These are phyloP conservation scores for Himalopsyche tibetana DNA, from an alignment of 2,888 invertebrate genomes.

Conservation along the genomic window DNA sequence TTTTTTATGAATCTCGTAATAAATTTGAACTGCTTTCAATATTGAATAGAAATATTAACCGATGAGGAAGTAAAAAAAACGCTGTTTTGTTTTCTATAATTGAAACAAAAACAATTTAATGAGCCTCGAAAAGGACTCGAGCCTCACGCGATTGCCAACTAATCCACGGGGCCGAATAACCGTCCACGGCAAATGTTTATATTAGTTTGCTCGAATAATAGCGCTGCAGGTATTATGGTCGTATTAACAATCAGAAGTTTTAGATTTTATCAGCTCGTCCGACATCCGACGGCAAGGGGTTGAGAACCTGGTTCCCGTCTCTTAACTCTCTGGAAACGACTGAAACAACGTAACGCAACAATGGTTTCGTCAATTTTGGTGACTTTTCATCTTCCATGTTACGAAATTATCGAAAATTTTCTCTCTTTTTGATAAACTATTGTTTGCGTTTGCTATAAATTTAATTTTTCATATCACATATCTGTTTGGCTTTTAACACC, in stretches of 20 bases:
- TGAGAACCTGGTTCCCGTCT: background rate
- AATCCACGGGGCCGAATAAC: conserved; percentile 24
- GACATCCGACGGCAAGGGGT: conserved; percentile 53
- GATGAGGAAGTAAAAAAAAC: conserved; percentile 5
- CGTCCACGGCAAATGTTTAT: conserved; percentile 48
- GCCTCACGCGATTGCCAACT: conserved; percentile 40
- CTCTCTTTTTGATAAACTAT: too few species aligned
- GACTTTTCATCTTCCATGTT: too few species aligned
- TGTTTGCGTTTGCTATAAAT: too few species aligned
- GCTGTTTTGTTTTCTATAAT: conserved; percentile 31
- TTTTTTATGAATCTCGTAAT: background rate
- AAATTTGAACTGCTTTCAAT: background rate
- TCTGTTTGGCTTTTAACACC: too few species aligned
- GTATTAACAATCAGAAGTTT: conserved; percentile 53
- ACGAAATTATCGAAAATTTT: too few species aligned
- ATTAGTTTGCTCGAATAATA: conserved; percentile 51
- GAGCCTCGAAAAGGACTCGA: conserved; percentile 5
- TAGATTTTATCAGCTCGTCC: conserved; percentile 52
- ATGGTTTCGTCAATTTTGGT: too few species aligned
- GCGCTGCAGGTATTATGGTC: conserved; percentile 54
- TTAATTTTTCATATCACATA: too few species aligned
- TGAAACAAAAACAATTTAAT: conserved; percentile 41
- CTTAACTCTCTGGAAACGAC: background rate
- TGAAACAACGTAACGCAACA: too few species aligned
- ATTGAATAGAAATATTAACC: background rate